These are phyloP conservation scores for Alosa alosa DNA, from an alignment of 2,113 vertebrate species.

Conservation along the genomic window DNA sequence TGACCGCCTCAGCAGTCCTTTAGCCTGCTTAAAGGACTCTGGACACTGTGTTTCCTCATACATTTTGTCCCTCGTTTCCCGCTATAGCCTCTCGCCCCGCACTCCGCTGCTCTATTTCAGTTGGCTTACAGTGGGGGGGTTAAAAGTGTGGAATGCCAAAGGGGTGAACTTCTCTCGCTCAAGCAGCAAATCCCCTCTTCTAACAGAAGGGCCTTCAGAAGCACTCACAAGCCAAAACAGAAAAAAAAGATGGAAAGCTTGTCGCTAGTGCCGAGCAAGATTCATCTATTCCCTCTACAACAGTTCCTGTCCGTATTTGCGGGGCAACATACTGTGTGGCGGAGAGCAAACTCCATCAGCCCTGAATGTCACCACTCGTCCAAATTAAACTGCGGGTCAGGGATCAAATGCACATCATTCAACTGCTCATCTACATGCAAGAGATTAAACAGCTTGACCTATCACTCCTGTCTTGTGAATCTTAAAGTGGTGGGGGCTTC, in stretches of 20 bases:
- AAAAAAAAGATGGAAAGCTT: neutral
- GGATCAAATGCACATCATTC: neutral
- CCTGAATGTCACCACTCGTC: neutral
- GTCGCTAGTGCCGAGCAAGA: neutral
- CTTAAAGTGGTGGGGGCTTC: neutral
- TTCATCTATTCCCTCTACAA: neutral
- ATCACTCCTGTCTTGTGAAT: neutral
- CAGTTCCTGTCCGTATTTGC: neutral
- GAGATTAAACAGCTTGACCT: neutral
- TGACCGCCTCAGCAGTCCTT: slow-evolving; percentile 45
- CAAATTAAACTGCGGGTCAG: neutral
- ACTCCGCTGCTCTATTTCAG: neutral
- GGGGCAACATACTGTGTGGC: neutral
- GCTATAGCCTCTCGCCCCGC: neutral
- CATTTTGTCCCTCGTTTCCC: neutral
- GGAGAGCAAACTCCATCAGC: neutral
- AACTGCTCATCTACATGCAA: neutral
- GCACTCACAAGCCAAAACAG: neutral
- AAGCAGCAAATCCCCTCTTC: neutral
- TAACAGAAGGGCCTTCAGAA: neutral
- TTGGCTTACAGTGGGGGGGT: neutral
- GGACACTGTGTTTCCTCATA: slow-evolving; percentile 1
- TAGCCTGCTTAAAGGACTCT: slow-evolving; percentile 39
- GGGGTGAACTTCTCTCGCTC: neutral
- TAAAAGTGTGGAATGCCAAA: neutral